phyloP scores from a whole-genome alignment of 2,888 invertebrate genomes.

The Nemoura dubitans region DNA sequence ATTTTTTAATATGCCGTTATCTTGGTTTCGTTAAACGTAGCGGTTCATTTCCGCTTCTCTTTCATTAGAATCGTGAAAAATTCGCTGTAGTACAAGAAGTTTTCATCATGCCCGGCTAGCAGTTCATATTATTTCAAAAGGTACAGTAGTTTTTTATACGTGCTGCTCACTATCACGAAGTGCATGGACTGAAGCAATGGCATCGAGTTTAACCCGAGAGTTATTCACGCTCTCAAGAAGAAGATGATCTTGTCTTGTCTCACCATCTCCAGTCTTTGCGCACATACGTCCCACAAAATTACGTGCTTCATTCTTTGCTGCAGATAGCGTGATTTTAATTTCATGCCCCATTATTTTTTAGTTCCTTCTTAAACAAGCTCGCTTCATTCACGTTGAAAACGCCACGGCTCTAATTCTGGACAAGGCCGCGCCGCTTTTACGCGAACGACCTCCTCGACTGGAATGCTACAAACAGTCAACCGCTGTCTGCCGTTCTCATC shows the following conservation, averaged over 20 bases:
- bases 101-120: too few species aligned
- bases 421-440: not conserved
- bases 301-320: not conserved
- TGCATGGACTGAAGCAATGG: too few species aligned
- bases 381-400: not conserved
- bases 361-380: not conserved
- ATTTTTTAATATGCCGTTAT: too few species aligned
- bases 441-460: not conserved
- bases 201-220: too few species aligned
- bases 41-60: too few species aligned
- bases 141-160: too few species aligned
- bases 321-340: constrained; percentile 3
- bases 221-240: not conserved
- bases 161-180: too few species aligned
- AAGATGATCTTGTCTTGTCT: not conserved
- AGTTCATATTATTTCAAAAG: too few species aligned
- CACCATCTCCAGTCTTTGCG: not conserved
- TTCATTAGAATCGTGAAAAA: too few species aligned
- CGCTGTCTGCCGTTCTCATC: not conserved
- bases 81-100: too few species aligned
- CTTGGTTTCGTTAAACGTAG: too few species aligned
- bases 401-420: not conserved
- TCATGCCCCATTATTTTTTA: constrained; percentile 12
- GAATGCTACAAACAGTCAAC: not conserved
- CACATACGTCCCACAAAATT: not conserved